These are phyloP conservation scores for Ailuropoda melanoleuca DNA, from an alignment of 2,113 vertebrate genomes.

Conservation along the genomic window DNA sequence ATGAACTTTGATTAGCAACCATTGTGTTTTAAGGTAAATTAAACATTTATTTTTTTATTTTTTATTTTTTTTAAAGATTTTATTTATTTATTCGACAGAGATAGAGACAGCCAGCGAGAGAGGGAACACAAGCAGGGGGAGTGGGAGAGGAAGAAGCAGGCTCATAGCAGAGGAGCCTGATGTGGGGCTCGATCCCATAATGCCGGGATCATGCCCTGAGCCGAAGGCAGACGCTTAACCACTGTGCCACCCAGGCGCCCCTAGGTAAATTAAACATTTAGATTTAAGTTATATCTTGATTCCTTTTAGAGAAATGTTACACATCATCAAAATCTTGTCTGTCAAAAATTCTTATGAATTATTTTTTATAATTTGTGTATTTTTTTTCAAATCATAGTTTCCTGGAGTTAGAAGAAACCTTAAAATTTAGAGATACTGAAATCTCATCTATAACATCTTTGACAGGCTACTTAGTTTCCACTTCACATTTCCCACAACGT, in stretches of 20 bases:
- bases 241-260: too few relatives aligned
- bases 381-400: not conserved
- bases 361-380: not conserved
- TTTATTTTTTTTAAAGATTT: too few relatives aligned
- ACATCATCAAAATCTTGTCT: slow-evolving; percentile 21
- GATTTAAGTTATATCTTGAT: not conserved
- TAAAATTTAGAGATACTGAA: slow-evolving; percentile 16
- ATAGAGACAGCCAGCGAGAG: too few relatives aligned
- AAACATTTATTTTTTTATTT: too few relatives aligned
- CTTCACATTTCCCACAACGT: not conserved
- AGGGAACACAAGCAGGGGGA: too few relatives aligned
- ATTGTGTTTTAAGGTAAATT: slow-evolving; percentile 46
- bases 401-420: slow-evolving; percentile 11
- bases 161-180: too few relatives aligned
- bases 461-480: not conserved
- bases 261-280: slow-evolving; percentile 49
- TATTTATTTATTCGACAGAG: too few relatives aligned
- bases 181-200: too few relatives aligned
- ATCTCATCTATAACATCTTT: not conserved
- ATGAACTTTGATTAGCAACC: not conserved
- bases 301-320: slow-evolving; percentile 39
- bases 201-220: too few relatives aligned
- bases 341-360: not conserved
- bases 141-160: too few relatives aligned
- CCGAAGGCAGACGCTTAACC: too few relatives aligned